Evolutionary conservation across 2,113 vertebrate species (phyloP), one percentile per base, ranked within the genome.

Genomic region (Corythornis vintsioides): DNA sequence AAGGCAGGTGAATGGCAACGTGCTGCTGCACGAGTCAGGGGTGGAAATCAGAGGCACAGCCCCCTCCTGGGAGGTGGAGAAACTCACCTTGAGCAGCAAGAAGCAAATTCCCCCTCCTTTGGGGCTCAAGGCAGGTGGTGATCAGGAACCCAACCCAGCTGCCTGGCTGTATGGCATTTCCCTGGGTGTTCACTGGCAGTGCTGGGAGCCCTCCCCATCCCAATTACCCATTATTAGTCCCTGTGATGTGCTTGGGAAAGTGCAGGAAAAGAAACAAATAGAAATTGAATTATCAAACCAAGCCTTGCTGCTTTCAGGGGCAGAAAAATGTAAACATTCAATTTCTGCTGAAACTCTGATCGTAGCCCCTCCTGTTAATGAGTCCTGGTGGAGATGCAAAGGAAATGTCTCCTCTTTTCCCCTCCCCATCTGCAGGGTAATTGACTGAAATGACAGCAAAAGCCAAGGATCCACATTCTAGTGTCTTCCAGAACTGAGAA

Each of bases 261-360:
- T 80, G 67, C 82, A 84, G 57, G 77, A 93, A 95, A 97, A 96
- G 43, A 70, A 78, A 80, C 18, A 20, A 89, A 57, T 66, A 61
- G 76, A 94, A 96, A 96, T 89, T 94, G 84, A 89, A 96, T 95
- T 63, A 86, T 53, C 55, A 73, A 89, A 84, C 35, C 78, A 96
- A 72, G 64, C 89, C 81, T 71, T 56, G 73, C 56, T 91, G 74
- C 64, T 90, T 90, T 90, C 20, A 7, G 89, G 92, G 88, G 93
- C 89, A 94, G 78, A 83, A 81, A 80, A 80, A 67, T 42, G 19
- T 26, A 79, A 42, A 71, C 52, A 14, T 22, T 87, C 82, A 33
- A 78, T 81, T 73, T 22, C 33, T 8, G 7, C 17, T 80, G 57
- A 22, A 65, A 14, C 4, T 0, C 40, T 2, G 28, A 78, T 71